Base-by-base conservation (phyloP, 2,888 invertebrate genomes). In the Sthenelais limicola region DNA sequence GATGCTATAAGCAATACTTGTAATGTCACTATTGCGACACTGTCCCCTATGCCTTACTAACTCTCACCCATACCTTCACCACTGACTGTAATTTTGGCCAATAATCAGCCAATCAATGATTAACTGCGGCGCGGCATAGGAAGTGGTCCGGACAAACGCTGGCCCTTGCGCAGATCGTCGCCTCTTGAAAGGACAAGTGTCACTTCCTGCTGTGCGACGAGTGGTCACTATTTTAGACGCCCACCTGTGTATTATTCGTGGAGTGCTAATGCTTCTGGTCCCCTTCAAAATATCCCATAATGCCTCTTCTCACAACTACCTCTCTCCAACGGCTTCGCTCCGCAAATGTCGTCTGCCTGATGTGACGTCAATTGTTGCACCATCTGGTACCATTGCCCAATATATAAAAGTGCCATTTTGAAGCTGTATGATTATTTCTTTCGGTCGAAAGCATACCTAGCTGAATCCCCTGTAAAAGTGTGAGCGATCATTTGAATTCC, bases 111-210 rank as follows among this genome's bases (percentile, higher is more conserved):
- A 43, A 56, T 56, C 62, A n/a, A 24, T 12, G 5, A 24, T 62
- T 35, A 18, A 38, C 38, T 62, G 62, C 62, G 62, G 38, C 35
- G 62, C 62, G 43, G 62, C 62, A 35, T 7, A 35, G 62, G 38
- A 62, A 62, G 62, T 38, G 62, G 43, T 43, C 24, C 18, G 33
- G 24, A 62, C 62, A 62, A 43, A 62, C 62, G 56, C 35, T 7
- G 62, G 35, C 24, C 38, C 54, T 38, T 62, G 24, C 35, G 38
- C 35, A 15, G 24, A 1, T 24, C 38, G 24, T 38, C 21, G 43
- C 38, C 38, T 24, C 24, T 62, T 12, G 21, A n/a, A 21, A 38
- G 21, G 18, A 3, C 62, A 9, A 15, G 24, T 1, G 1, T 21
- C 18, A 15, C 62, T 3, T 1, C 62, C 38, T 15, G 24, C 26